These are phyloP conservation scores for Cyclina sinensis DNA, from an alignment of 1,140 invertebrate genomes.

Conservation along the genomic window DNA sequence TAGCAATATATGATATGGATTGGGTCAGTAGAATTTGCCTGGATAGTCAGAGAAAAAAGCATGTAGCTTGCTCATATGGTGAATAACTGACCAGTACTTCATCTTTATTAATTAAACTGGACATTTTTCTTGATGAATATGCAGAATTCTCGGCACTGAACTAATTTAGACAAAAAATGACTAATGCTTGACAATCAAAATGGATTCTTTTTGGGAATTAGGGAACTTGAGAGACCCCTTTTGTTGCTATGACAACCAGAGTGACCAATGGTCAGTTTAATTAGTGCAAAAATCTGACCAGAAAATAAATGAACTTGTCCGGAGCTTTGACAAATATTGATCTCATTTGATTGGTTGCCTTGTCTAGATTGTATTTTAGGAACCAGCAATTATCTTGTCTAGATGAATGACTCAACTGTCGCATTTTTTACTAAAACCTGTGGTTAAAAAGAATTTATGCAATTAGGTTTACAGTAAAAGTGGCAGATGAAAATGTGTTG, in stretches of 20 bases:
- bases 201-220: slow-evolving; percentile 36
- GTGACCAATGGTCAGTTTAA: slow-evolving; percentile 61
- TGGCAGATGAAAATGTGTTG: not conserved
- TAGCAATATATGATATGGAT: too few relatives aligned
- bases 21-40: too few relatives aligned
- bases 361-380: slow-evolving; percentile 42
- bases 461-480: not conserved
- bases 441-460: slow-evolving; percentile 47
- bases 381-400: slow-evolving; percentile 44
- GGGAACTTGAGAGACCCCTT: slow-evolving; percentile 33
- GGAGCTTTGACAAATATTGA: not conserved
- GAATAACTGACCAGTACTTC: not conserved
- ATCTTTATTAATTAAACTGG: slow-evolving; percentile 40
- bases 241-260: slow-evolving; percentile 61
- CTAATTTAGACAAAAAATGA: slow-evolving; percentile 40
- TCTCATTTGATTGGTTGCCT: not conserved
- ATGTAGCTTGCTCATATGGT: not conserved
- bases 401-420: slow-evolving; percentile 18
- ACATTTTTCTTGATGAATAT: slow-evolving; percentile 30
- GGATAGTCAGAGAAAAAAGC: slow-evolving; percentile 4
- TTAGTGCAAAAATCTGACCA: slow-evolving; percentile 53
- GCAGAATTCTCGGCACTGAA: not conserved
- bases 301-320: slow-evolving; percentile 56
- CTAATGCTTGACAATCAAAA: slow-evolving; percentile 2
- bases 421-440: not conserved